A percentile compares a stretch with the other conserved stretches of the same genome.
Evolutionary conservation across 2,797 vertebrate genomes (phyloP).

Genomic region (Cercopithecus mitis): DNA sequence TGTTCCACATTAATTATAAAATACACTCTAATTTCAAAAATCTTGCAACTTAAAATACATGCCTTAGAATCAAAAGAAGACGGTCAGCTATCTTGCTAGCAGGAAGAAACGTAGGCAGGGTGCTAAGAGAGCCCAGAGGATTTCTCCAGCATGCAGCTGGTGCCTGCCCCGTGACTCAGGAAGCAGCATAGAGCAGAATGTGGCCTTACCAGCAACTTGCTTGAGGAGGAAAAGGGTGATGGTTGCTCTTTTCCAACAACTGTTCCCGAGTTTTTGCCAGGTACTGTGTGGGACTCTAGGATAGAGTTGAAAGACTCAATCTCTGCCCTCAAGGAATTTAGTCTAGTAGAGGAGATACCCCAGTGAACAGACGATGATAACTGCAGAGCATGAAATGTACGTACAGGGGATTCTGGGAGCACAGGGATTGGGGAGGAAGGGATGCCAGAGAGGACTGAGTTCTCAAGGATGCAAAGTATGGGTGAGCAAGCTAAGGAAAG

Average conservation of each 20-base stretch:
- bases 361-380: background rate
- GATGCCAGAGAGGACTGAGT: background rate
- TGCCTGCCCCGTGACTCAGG: background rate
- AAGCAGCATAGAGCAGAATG: background rate
- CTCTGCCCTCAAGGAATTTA: background rate
- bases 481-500: background rate
- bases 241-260: background rate
- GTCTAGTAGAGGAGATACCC: background rate
- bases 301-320: background rate
- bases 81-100: background rate
- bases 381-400: rapidly evolving
- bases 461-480: background rate
- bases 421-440: background rate
- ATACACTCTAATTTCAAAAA: slow-evolving; percentile 1
- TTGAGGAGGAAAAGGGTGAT: background rate
- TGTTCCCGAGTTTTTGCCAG: background rate
- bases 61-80: background rate
- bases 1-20: background rate
- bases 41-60: background rate
- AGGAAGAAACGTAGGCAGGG: background rate
- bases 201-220: background rate
- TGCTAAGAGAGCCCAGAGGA: background rate
- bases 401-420: background rate
- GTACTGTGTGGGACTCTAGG: background rate
- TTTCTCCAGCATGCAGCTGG: background rate